Evolutionary conservation across 2,888 invertebrate genomes (phyloP).

Genomic region (Gasteruption jaculator): DNA sequence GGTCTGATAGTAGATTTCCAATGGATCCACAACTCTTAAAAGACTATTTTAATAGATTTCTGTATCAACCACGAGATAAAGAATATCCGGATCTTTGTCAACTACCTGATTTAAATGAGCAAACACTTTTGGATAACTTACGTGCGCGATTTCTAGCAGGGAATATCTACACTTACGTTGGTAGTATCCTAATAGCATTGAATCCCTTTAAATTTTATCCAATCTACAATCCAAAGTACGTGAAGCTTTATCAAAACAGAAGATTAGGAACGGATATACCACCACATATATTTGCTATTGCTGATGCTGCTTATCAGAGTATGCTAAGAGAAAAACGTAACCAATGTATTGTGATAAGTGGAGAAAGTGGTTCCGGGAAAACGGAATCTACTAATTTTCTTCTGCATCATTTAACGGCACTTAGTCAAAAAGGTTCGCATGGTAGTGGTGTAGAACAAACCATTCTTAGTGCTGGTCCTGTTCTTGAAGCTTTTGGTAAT

Average conservation of each 20-base stretch:
- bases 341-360: constrained; percentile 93
- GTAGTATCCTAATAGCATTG: constrained; percentile 91
- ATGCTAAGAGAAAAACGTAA: constrained; percentile 89
- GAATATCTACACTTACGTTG: constrained; percentile 94
- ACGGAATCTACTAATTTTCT: constrained; percentile 95
- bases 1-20: constrained; percentile 78
- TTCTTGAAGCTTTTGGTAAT: constrained; percentile 97
- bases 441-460: constrained; percentile 97
- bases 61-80: constrained; percentile 87
- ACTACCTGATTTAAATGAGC: constrained; percentile 91
- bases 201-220: constrained; percentile 95
- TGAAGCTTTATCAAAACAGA: constrained; percentile 90
- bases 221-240: constrained; percentile 97
- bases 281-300: constrained; percentile 95
- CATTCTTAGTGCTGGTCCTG: constrained; percentile 92
- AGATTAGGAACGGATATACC: constrained; percentile 87
- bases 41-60: constrained; percentile 86
- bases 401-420: constrained; percentile 88
- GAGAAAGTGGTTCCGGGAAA: constrained; percentile 94
- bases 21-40: constrained; percentile 89
- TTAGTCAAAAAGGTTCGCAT: constrained; percentile 90
- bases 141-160: constrained; percentile 83
- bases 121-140: constrained; percentile 86
- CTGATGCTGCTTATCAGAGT: constrained; percentile 89
- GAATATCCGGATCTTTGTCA: constrained; percentile 96